These are phyloP conservation scores for Ataeniobius toweri DNA, from an alignment of 2,797 vertebrate species.

Conservation along the genomic window DNA sequence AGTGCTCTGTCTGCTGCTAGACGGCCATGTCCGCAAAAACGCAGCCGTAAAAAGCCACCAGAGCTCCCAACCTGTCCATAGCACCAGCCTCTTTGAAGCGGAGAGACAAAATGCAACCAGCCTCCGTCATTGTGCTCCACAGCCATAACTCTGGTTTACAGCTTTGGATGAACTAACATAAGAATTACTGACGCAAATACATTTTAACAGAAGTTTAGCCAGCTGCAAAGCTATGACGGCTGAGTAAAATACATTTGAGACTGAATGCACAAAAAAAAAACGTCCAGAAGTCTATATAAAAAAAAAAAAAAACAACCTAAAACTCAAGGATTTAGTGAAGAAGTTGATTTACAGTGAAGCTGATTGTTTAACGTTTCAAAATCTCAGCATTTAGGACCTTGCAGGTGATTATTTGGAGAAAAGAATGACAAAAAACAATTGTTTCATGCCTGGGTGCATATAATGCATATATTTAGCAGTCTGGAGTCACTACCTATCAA, in stretches of 20 bases:
- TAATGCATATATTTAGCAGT: too few species aligned
- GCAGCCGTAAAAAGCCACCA: slow-evolving; percentile 68
- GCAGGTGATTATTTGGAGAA: too few species aligned
- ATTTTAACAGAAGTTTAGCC: slow-evolving; percentile 31
- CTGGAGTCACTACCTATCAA: too few species aligned
- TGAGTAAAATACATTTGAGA: neutral
- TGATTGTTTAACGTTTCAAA: neutral
- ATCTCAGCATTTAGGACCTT: too few species aligned
- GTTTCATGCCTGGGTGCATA: too few species aligned
- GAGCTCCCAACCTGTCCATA: slow-evolving; percentile 46
- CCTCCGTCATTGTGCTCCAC: slow-evolving; percentile 53
- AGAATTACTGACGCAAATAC: slow-evolving; percentile 25
- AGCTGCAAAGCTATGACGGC: slow-evolving; percentile 9
- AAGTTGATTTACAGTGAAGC: neutral
- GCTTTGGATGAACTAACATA: slow-evolving; percentile 17
- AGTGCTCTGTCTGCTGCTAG: slow-evolving; percentile 47
- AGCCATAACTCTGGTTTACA: slow-evolving; percentile 49
- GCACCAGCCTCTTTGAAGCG: slow-evolving; percentile 59
- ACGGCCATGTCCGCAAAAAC: slow-evolving; percentile 70
- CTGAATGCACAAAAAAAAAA: neutral
- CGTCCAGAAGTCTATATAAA: too few species aligned
- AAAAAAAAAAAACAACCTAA: too few species aligned
- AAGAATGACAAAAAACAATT: too few species aligned
- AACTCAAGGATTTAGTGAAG: neutral
- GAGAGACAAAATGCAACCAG: slow-evolving; percentile 42